Evolutionary conservation across 2,888 invertebrate genomes (phyloP), one percentile per base, ranked within the genome.

Genomic region (Sphaerophoria rueppellii): DNA sequence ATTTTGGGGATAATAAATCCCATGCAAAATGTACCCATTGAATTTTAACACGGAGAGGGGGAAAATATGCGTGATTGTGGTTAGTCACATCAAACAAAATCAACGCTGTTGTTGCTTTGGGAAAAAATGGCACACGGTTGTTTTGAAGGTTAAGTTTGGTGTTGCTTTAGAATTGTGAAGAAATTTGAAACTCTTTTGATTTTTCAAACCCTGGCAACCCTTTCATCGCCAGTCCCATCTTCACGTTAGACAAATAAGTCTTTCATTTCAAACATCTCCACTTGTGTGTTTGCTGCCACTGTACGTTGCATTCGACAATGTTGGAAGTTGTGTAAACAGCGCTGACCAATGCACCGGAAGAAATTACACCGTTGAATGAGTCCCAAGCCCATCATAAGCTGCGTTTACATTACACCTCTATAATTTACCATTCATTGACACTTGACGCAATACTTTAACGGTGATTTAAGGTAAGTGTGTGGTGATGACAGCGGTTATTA

Each of bases 291-390:
- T 12, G 32, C 48, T 35, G 24, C 67, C 34, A 46, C 14, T 37
- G 46, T 9, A 2, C 7, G 24, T 60, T 71, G 81, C 69, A 78
- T 35, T 82, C 37, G 11, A 60, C 65, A 32, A 46, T 48, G 34
- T 40, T 71, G 48, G 40, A 60, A 75, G 60, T 75, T 54, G 69
- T 71, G 79, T 79, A 79, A 79, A 79, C 65, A 82, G 46, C 63
- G 69, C 57, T 74, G 74, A 78, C 78, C 79, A 75, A 80, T 80
- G 79, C 83, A 75, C 75, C 75, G 83, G 75, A 75, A 80, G 83
- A 75, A 82, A 75, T 79, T 70, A 75, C 71, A 34, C 60, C 65
- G 50, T 71, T 60, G 34, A 46, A 72, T 72, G 60, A 72, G 55
- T 54, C 24, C 9, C 43, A 43, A 32, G 50, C 43, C 6, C 11